Conservation (phyloP, 2,797 vertebrate species). For the Crenichthys baileyi region DNA sequence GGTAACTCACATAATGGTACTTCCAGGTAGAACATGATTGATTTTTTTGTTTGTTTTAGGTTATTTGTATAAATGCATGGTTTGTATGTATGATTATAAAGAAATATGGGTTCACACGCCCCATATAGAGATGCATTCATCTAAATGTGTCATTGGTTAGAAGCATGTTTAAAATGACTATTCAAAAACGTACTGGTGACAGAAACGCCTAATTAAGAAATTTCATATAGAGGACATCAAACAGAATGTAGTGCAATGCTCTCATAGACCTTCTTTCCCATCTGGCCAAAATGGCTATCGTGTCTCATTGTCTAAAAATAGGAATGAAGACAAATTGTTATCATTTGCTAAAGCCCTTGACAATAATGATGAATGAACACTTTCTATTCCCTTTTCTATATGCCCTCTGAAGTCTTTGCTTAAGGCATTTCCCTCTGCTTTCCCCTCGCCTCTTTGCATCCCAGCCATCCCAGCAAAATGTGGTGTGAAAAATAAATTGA, state of each 20-base stretch:
- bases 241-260: constrained; percentile 89
- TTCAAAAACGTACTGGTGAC: constrained; percentile 37
- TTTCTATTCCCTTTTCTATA: constrained; percentile 83
- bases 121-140: constrained; percentile 51
- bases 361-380: constrained; percentile 99
- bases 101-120: background rate
- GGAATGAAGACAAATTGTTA: constrained; percentile 99
- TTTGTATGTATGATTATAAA: constrained; percentile 12
- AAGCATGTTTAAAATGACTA: constrained; percentile 51
- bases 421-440: constrained; percentile 89
- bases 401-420: constrained; percentile 98
- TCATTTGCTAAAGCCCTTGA: constrained; percentile 99
- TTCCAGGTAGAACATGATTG: constrained; percentile 20
- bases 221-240: constrained; percentile 74
- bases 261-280: constrained; percentile 93
- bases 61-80: background rate
- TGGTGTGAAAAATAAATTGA: constrained; percentile 39
- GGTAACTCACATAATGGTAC: background rate
- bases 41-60: background rate
- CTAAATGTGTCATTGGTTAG: constrained; percentile 64
- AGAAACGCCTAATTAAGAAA: constrained; percentile 71
- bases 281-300: constrained; percentile 98
- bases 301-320: constrained; percentile 99
- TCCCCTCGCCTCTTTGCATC: constrained; percentile 31
- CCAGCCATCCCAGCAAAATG: constrained; percentile 19